Conservation (phyloP, 1,140 invertebrate species). For the Trinorchestia longiramus region DNA sequence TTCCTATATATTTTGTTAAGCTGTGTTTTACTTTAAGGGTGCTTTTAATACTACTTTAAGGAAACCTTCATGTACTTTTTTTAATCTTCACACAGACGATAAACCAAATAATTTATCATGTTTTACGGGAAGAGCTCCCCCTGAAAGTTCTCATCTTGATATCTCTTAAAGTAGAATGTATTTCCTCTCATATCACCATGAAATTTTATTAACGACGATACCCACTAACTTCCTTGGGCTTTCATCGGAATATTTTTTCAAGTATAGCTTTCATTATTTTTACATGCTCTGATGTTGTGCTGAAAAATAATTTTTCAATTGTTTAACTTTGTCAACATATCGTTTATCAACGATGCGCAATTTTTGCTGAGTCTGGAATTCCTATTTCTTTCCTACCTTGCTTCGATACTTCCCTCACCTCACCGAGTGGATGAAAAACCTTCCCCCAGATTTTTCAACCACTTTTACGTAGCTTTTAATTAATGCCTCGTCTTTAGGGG, state of each 20-base stretch:
- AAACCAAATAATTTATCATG: background rate
- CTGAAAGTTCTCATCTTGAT: background rate
- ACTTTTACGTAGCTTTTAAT: conserved; percentile 27
- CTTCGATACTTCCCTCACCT: conserved; percentile 6
- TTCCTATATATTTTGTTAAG: background rate
- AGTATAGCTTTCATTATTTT: too few species aligned
- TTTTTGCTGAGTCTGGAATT: background rate
- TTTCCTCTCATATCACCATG: background rate
- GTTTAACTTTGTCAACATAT: background rate
- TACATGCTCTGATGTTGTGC: background rate
- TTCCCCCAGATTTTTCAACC: background rate
- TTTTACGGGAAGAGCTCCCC: background rate
- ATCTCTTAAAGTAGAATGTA: background rate
- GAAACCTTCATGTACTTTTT: too few species aligned
- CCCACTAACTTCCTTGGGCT: too few species aligned
- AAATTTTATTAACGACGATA: background rate
- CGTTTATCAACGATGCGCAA: background rate
- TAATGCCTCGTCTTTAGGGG: conserved; percentile 21
- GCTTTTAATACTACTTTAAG: too few species aligned
- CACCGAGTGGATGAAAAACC: background rate
- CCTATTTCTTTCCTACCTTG: background rate
- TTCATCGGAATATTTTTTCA: too few species aligned
- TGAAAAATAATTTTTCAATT: background rate
- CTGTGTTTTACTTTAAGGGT: too few species aligned
- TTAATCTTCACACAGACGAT: too few species aligned